A percentile compares a stretch with the other conserved stretches of the same genome.
phyloP scores from a whole-genome alignment of 2,113 vertebrate genomes.

The Hiodon alosoides region DNA sequence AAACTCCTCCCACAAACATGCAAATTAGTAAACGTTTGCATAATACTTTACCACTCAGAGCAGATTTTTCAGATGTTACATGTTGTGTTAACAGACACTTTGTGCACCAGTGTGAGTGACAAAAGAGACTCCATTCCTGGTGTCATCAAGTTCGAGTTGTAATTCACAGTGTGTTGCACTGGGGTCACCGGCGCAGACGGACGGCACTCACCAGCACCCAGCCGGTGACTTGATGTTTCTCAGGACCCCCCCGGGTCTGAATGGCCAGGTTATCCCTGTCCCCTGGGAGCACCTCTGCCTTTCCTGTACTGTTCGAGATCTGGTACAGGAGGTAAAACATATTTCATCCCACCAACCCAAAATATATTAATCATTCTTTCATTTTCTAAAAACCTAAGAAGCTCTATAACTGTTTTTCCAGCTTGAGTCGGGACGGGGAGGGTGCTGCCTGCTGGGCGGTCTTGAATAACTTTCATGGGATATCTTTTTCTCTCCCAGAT shows the following conservation, averaged over 20 bases:
- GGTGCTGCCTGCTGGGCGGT: too few species aligned
- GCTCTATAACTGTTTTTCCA: background rate
- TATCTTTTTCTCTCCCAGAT: too few species aligned
- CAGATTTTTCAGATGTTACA: too few species aligned
- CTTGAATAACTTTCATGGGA: too few species aligned
- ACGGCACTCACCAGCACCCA: constrained; percentile 82
- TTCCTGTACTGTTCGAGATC: constrained; percentile 52
- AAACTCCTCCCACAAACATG: too few species aligned
- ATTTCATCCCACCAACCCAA: background rate
- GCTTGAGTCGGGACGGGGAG: too few species aligned
- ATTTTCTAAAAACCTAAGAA: background rate
- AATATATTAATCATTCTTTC: background rate
- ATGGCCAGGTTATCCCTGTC: constrained; percentile 86
- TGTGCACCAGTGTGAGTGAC: too few species aligned
- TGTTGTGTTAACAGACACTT: too few species aligned
- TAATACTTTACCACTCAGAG: too few species aligned
- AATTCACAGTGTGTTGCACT: background rate
- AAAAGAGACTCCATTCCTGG: too few species aligned
- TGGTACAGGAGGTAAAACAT: constrained; percentile 12
- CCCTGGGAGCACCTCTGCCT: constrained; percentile 77
- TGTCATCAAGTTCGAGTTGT: too few species aligned
- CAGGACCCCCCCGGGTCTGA: constrained; percentile 86
- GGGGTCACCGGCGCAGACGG: background rate
- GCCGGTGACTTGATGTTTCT: constrained; percentile 90
- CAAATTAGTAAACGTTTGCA: too few species aligned